Base-by-base conservation (phyloP, 2,113 vertebrate species). In the Tretioscincus oriximinensis region DNA sequence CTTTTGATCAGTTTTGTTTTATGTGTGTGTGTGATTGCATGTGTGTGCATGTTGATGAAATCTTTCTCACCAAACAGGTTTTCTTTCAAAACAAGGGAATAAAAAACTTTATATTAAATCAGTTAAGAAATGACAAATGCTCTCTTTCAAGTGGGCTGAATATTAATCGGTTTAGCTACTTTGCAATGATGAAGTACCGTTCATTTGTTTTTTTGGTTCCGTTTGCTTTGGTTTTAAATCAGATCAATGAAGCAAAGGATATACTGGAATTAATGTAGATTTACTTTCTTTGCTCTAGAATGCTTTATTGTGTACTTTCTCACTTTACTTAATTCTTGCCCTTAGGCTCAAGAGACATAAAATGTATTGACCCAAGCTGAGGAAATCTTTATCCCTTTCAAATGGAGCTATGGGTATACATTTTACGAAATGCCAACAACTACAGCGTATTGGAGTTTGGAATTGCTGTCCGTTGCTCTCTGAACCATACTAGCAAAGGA, bases 91-190 rank as follows among this genome's bases (percentile, higher is more conserved):
- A 82, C 84, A 87, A 89, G 84, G 77, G 81, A 90, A 87, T 82
- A 73, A n/a, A 76, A 84, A 81, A 45, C 86, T 91, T 89, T 3
- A 5, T 73, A 80, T 87, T 88, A 89, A 81, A 80, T 71, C 82
- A 88, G 84, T 89, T 84, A 82, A 88, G 84, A 86, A 92, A 82
- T 86, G 73, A 66, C 81, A 84, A 89, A 78, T 87, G 87, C 89
- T 87, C 80, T 89, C 85, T 76, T 91, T 85, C 88, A 9, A 54
- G 84, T 87, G 8, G 60, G 73, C 85, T 82, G 85, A 87, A 79
- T 35, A 81, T 79, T 73, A 82, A 75, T 41, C 80, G 86, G 69
- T 81, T 86, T 70, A 82, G 87, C 64, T 75, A 77, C 78, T 85
- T 76, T 77, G 76, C 64, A 73, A 82, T 29, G 87, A 87, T 86